Conservation (phyloP, 1,140 invertebrate genomes). For the Nasonia giraulti region DNA sequence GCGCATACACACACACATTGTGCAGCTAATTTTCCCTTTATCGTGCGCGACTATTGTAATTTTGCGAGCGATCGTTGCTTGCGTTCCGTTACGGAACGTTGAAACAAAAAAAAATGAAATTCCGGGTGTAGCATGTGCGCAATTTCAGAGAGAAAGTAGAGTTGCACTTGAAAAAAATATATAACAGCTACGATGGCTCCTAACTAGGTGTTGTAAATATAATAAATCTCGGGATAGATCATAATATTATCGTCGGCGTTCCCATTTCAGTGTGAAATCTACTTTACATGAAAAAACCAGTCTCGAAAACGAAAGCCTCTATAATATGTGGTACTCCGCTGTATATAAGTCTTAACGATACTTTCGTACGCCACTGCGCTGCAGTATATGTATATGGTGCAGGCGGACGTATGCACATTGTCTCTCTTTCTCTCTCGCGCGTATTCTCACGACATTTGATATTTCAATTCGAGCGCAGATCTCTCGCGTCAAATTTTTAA, state of each 20-base stretch:
- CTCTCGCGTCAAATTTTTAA: slow-evolving; percentile 40
- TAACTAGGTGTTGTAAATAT: neutral
- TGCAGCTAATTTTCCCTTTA: slow-evolving; percentile 17
- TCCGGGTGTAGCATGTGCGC: neutral
- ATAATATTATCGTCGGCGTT: slow-evolving; percentile 2
- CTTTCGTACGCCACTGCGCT: slow-evolving; percentile 29
- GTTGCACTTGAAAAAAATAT: too few species aligned
- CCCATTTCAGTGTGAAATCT: slow-evolving; percentile 18
- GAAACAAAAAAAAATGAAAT: neutral
- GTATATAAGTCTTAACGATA: slow-evolving; percentile 9
- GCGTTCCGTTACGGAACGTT: neutral
- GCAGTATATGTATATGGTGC: too few species aligned
- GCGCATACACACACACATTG: neutral
- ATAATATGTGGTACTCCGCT: neutral
- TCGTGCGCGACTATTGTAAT: slow-evolving; percentile 6
- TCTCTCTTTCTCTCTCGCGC: neutral
- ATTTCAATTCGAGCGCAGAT: slow-evolving; percentile 42
- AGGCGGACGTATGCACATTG: neutral
- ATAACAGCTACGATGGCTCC: neutral
- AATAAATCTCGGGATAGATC: neutral
- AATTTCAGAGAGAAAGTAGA: neutral
- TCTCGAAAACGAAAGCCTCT: slow-evolving; percentile 18
- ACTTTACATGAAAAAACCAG: slow-evolving; percentile 1
- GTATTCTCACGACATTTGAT: slow-evolving; percentile 50
- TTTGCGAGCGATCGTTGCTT: neutral